Evolutionary conservation across 2,113 vertebrate genomes (phyloP).

Genomic region (Marmota monax): DNA sequence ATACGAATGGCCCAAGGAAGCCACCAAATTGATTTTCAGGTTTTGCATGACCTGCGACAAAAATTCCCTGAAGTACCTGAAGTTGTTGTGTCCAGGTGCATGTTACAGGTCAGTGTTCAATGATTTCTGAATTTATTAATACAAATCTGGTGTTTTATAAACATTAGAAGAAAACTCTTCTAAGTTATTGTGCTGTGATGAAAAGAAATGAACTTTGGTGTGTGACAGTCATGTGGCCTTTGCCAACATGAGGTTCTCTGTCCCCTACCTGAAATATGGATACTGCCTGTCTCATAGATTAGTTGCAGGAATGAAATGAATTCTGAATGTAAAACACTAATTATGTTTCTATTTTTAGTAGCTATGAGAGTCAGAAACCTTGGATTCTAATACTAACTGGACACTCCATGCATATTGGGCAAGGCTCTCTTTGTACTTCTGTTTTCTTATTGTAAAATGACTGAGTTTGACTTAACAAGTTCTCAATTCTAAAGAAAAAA

Average conservation of each 20-base stretch:
- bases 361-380: neutral
- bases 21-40: slow-evolving; percentile 99
- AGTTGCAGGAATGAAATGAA: neutral
- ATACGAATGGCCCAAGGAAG: slow-evolving; percentile 99
- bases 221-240: slow-evolving; percentile 30
- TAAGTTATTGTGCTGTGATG: neutral
- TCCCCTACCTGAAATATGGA: neutral
- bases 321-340: neutral
- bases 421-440: slow-evolving; percentile 4
- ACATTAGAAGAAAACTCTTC: slow-evolving; percentile 47
- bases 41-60: slow-evolving; percentile 99
- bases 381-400: slow-evolving; percentile 37
- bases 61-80: slow-evolving; percentile 99
- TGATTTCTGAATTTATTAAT: slow-evolving; percentile 66
- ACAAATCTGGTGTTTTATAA: slow-evolving; percentile 41
- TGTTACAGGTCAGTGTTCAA: slow-evolving; percentile 94
- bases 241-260: neutral
- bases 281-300: neutral
- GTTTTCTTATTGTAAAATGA: slow-evolving; percentile 32
- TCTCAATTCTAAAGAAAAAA: slow-evolving; percentile 17
- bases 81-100: slow-evolving; percentile 99
- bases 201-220: slow-evolving; percentile 50
- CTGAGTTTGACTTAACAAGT: neutral
- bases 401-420: neutral
- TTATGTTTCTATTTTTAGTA: neutral